Evolutionary conservation across 2,797 vertebrate species (phyloP), one percentile per base, ranked within the genome.

Genomic region (Sphenodon punctatus): DNA sequence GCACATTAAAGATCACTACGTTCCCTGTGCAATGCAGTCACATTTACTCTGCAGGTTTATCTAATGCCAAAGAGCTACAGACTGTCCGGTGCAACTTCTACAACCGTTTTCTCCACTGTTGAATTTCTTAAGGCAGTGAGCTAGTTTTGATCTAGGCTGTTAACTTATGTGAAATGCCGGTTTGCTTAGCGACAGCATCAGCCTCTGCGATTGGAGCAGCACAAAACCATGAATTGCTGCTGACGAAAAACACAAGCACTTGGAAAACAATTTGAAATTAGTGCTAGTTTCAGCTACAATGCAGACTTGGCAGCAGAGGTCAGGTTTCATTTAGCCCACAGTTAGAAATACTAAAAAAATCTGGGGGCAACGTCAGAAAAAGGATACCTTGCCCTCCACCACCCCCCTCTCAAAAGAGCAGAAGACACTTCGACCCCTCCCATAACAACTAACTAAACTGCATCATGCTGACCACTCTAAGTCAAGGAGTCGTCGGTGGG

Each of bases 51-150:
- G 65, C 46, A 51, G 30, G 55, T 32, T 85, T 53, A 7, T 4
- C 39, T 64, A 30, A 10, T 2, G 22, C 20, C 84, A 6, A 0
- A 5, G 45, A 83, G 60, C 78, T 49, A 8, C 76, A 85, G 75
- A 15, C 82, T 34, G 61, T 74, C 39, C 67, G 64, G 72, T 55
- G 34, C 36, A 48, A 32, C 38, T 80, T 27, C 83, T 60, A 65
- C 69, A 75, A 88, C 80, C 13, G 78, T 66, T 38, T 59, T 77
- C 80, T 82, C 68, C 10, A 13, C 1, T 14, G 64, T 34, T 75
- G 59, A 49, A 58, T 49, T 78, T 67, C 77, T 91, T 90, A 89
- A 91, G 82, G 75, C 83, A 59, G 70, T 59, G 80, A 92, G 84
- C 73, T 91, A 86, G 73, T 84, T 89, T 79, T 15, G 82, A 88